Base-by-base conservation (phyloP, 2,888 invertebrate species). In the Idaea dimidiata region DNA sequence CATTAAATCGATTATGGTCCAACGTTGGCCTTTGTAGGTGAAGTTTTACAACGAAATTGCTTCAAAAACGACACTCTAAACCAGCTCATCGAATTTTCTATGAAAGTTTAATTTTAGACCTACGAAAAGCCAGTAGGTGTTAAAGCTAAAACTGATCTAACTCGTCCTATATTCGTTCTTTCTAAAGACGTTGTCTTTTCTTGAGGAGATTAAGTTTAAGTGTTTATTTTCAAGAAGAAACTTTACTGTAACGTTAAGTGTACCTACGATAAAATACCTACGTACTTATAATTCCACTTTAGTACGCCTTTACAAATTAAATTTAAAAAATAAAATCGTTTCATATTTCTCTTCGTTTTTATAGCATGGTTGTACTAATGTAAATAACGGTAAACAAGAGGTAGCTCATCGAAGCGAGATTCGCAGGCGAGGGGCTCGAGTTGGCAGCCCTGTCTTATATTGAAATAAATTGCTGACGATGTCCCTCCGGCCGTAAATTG, bases 1-100 rank as follows among this genome's bases (percentile, higher is more conserved):
- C 87, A 88, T 88, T 89, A 87, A 86, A 88, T 88, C 86, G 86
- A 89, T 89, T 87, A 88, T 81, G 75, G 79, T 77, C 74, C 72
- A 76, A 81, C 81, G 72, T 78, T 78, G 73, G 80, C 81, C 84
- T 88, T 88, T 85, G 85, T 83, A 82, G 84, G 83, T 82, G 79
- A 83, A 77, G 77, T 84, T 87, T 83, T 84, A 86, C 86, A 81
- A 80, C 76, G 75, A 82, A 87, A 87, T 86, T 86, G 60, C 8
- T 43, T 62, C 60, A 57, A 57, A 59, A 65, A 55, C 57, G 18
- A 57, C 17, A 8, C 17, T 17, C 17, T 56, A 56, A 8, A 62
- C 43, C 43, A 43, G 43, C 14, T 14, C 43, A 43, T 43, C 5
- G 43, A 43, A 10, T 43, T 43, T 43, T 14, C 43, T 43, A 43